Evolutionary conservation across 2,888 invertebrate genomes (phyloP).

Genomic region (Drosophila meridiana): DNA sequence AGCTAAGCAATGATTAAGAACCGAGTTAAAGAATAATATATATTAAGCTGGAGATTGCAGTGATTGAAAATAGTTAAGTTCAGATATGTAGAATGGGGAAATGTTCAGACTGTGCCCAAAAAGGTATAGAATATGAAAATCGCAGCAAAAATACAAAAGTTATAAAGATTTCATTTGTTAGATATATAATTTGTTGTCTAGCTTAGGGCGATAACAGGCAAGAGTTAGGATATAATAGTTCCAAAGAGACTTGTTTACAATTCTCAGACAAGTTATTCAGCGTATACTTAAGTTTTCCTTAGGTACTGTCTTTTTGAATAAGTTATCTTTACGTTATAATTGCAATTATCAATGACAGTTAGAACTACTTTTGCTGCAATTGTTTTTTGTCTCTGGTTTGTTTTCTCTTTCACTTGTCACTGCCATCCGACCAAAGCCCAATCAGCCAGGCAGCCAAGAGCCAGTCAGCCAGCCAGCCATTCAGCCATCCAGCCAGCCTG

Average conservation of each 20-base stretch:
- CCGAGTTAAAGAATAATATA: background rate
- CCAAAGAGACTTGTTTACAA: background rate
- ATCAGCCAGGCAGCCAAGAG: conserved; percentile 9
- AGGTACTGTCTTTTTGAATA: too few relatives aligned
- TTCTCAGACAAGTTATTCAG: background rate
- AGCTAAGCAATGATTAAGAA: background rate
- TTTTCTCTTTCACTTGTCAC: conserved; percentile 55
- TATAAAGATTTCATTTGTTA: too few relatives aligned
- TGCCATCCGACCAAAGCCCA: conserved; percentile 24
- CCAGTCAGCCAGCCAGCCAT: conserved; percentile 15
- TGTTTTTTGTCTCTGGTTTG: conserved; percentile 16
- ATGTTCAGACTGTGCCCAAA: too few relatives aligned
- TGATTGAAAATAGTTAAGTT: background rate
- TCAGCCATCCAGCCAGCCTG: conserved; percentile 3
- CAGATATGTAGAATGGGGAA: too few relatives aligned
- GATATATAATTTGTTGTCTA: too few relatives aligned
- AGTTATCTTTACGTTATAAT: background rate
- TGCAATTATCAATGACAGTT: conserved; percentile 5
- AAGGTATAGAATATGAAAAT: too few relatives aligned
- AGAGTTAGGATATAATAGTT: background rate
- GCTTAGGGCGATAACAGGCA: too few relatives aligned
- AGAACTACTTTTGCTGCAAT: background rate
- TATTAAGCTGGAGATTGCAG: background rate
- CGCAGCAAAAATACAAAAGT: too few relatives aligned
- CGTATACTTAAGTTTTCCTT: background rate